Base-by-base conservation (phyloP, 2,797 vertebrate genomes). In the Chelidonichthys spinosus region DNA sequence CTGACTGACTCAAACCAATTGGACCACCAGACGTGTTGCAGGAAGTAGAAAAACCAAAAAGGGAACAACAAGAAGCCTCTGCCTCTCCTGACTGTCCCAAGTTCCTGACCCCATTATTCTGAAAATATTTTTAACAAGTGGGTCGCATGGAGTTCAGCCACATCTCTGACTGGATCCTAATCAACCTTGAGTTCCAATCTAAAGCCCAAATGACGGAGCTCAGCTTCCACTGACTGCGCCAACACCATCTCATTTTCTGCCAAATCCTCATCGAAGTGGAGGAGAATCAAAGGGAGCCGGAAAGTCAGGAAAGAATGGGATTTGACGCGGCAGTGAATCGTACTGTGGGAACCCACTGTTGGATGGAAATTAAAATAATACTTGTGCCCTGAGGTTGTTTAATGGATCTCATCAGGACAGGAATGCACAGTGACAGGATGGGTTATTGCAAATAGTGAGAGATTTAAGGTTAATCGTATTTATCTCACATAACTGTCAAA, bases 61-160 rank as follows among this genome's bases (percentile, higher is more conserved):
- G 39, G 43, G 54, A 76, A 66, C 71, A 74, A 59, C 63, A 35
- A 36, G 14, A 61, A 59, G 59, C 37, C 43, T 72, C 32, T 63
- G 33, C 61, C 64, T 69, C 62, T 49, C 46, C 25, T 72, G 47
- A 60, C 50, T 65, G 71, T 80, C 15, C 25, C 61, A 46, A 25
- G 66, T 74, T 74, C 81, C 72, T 74, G 75, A 77, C 82, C 67
- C 76, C 35, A 42, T 80, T 84, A 66, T 79, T 74, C 62, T 43
- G 9, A 66, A 83, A 79, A 69, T 85, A 85, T 90, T 87, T 86
- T 67, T 68, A 81, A 84, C 72, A 80, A 80, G 63, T 79, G 83
- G 85, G 84, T 93, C 87, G 87, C 64, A 52, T 66, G 54, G 52
- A 90, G 89, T 90, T 93, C 83, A 86, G 84, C 76, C 63, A 49